Evolutionary conservation across 2,113 vertebrate genomes (phyloP), one percentile per base, ranked within the genome.

Genomic region (Erythrolamprus reginae): DNA sequence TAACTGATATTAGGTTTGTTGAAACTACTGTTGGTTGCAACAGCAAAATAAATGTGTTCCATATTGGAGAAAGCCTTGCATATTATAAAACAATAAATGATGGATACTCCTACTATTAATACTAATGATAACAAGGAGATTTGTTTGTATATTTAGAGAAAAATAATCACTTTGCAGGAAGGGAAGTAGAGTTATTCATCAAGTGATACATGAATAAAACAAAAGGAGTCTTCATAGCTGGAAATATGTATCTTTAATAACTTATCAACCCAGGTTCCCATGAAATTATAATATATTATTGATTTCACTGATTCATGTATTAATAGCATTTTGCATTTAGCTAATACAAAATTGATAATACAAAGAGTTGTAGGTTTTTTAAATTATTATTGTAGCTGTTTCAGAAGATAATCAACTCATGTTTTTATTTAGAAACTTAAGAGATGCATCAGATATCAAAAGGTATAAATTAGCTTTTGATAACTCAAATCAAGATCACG

Each of bases 281-380:
- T 89, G 94, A 93, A 90, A 91, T 77, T 88, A 58, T 92, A 90
- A 95, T 95, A 91, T 84, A 92, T 94, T 95, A 87, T 92, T 93
- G 93, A 92, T 93, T 92, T 92, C 82, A 86, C 82, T 95, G 95
- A 94, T 92, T 96, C 95, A 94, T 94, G 52, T 92, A 95, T 95
- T 93, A 96, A 95, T 94, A 96, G 86, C 48, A 90, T 93, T 94
- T 94, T 93, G 93, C 95, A 93, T 94, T 93, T 94, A 92, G 91
- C 90, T 95, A 82, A 90, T 95, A 93, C 89, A 90, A 93, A 96
- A 93, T 92, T 95, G 95, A 96, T 95, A 90, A 85, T 92, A 90
- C 87, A 86, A 87, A 96, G 92, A 88, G 84, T 94, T 94, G 95
- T 93, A 82, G 56, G 95, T 95, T 94, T 84, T 95, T 94, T 84